Conservation (phyloP, 2,797 vertebrate genomes). For the Rhinoraja longicauda region DNA sequence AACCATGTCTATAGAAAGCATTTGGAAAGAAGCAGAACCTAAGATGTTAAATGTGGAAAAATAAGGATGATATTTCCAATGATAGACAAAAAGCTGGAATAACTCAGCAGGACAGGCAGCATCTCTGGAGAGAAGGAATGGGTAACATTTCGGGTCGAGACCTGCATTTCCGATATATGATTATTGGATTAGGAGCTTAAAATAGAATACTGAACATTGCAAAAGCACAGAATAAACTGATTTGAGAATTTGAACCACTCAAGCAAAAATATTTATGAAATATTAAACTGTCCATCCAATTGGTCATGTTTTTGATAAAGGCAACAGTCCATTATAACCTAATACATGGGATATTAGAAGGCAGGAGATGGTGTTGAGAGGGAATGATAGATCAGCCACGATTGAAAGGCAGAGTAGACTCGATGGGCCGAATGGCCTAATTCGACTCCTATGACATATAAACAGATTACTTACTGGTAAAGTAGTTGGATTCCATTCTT, state of each 20-base stretch:
- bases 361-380: too few species aligned
- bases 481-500: slow-evolving; percentile 50
- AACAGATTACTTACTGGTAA: slow-evolving; percentile 54
- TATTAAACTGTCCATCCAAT: background rate
- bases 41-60: background rate
- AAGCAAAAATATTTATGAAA: background rate
- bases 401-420: too few species aligned
- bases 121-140: too few species aligned
- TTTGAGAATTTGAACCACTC: background rate
- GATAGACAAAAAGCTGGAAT: too few species aligned
- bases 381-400: too few species aligned
- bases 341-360: background rate
- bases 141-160: too few species aligned
- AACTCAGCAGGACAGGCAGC: too few species aligned
- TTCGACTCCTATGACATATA: too few species aligned
- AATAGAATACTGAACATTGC: background rate
- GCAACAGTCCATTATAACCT: background rate
- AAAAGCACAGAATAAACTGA: background rate
- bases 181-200: background rate
- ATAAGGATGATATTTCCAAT: background rate
- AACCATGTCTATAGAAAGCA: background rate
- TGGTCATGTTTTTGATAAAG: background rate
- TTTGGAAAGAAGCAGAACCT: background rate
- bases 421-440: too few species aligned
- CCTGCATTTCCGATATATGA: background rate